phyloP scores from a whole-genome alignment of 2,113 vertebrate genomes.

The Cebidichthys violaceus region DNA sequence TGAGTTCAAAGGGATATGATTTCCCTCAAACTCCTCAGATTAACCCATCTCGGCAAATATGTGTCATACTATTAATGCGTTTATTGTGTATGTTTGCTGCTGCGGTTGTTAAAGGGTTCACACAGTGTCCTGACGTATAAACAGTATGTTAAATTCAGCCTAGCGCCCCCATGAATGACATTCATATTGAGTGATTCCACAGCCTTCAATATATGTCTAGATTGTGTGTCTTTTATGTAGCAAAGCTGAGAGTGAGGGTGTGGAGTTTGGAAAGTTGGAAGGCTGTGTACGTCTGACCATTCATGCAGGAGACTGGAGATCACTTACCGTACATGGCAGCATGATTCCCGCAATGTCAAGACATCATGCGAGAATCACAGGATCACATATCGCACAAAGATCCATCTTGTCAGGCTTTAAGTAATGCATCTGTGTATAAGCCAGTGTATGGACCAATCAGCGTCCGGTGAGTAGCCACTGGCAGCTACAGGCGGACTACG shows the following conservation, averaged over 20 bases:
- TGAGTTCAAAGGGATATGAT: conserved; percentile 66
- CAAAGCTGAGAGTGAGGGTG: neutral
- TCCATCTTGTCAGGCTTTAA: too few relatives aligned
- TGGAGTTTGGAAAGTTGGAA: neutral
- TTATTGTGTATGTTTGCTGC: conserved; percentile 22
- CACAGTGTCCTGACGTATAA: neutral
- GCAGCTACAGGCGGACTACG: too few relatives aligned
- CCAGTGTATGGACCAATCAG: too few relatives aligned
- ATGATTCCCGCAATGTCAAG: neutral
- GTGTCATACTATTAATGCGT: conserved; percentile 48
- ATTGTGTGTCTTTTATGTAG: neutral
- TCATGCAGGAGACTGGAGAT: neutral
- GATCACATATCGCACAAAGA: too few relatives aligned
- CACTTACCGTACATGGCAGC: neutral
- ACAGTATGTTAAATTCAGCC: conserved; percentile 6
- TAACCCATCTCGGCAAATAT: conserved; percentile 31
- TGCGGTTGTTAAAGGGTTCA: conserved; percentile 16
- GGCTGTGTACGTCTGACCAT: neutral
- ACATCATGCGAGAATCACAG: neutral
- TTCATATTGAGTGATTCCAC: neutral
- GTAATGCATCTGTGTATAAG: too few relatives aligned
- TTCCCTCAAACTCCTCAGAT: conserved; percentile 54
- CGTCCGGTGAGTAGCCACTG: too few relatives aligned
- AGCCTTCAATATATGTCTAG: neutral
- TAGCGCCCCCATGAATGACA: neutral